Evolutionary conservation across 2,888 invertebrate genomes (phyloP).

Genomic region (Agelastica alni): DNA sequence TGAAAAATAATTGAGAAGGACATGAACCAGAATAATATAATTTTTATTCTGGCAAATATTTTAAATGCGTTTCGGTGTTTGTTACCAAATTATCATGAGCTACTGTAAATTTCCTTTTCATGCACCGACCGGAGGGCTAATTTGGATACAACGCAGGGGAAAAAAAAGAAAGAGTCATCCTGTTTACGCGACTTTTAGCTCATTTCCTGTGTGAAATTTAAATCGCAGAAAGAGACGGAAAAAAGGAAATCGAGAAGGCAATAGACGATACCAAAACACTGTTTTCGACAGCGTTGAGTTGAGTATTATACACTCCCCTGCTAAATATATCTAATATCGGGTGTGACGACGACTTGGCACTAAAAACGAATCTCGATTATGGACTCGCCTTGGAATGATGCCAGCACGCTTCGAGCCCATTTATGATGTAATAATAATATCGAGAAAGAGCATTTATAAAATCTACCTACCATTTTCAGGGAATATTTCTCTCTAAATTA

Average conservation of each 20-base stretch:
- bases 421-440: too few relatives aligned
- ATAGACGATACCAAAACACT: neutral
- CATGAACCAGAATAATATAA: too few relatives aligned
- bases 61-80: too few relatives aligned
- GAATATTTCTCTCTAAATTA: too few relatives aligned
- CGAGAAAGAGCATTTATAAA: too few relatives aligned
- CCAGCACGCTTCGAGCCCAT: slow-evolving; percentile 4
- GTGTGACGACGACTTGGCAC: slow-evolving; percentile 4
- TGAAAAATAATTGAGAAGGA: too few relatives aligned
- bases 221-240: slow-evolving; percentile 2
- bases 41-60: too few relatives aligned
- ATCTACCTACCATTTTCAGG: too few relatives aligned
- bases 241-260: slow-evolving; percentile 4
- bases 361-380: neutral
- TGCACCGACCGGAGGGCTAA: neutral
- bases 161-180: neutral
- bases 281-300: neutral
- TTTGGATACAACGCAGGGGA: neutral
- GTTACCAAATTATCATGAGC: too few relatives aligned
- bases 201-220: slow-evolving; percentile 3
- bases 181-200: neutral
- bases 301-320: neutral
- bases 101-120: too few relatives aligned
- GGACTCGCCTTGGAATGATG: neutral
- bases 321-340: slow-evolving; percentile 11